Percentiles rank a stretch among this genome's conserved stretches.
These are phyloP conservation scores for Apteryx owenii DNA, from an alignment of 2,113 vertebrate species.

Conservation along the genomic window DNA sequence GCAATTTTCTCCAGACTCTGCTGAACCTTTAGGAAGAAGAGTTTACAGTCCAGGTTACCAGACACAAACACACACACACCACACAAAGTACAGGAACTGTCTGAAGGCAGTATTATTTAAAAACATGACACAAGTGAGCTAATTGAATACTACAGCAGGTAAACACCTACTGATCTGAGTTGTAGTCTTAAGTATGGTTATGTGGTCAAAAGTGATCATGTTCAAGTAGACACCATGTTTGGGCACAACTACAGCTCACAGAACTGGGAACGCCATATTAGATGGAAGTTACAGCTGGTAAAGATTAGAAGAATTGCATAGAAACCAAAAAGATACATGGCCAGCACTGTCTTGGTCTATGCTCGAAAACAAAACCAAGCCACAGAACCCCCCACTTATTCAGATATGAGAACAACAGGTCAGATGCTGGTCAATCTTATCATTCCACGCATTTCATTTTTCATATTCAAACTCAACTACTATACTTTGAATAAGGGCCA, in stretches of 20 bases:
- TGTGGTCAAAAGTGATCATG: neutral
- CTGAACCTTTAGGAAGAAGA: constrained; percentile 83
- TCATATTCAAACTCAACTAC: neutral
- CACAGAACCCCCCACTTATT: neutral
- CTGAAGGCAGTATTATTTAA: neutral
- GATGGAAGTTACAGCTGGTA: neutral
- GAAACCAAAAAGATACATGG: neutral
- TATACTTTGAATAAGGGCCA: neutral
- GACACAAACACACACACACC: neutral
- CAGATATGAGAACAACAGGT: neutral
- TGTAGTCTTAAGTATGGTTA: neutral
- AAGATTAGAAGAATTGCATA: neutral
- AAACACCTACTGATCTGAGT: neutral
- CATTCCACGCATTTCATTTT: neutral
- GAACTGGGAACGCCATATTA: neutral
- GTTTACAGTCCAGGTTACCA: neutral
- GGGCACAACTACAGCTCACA: neutral
- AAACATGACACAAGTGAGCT: neutral
- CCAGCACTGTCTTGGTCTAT: neutral
- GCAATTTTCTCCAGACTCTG: constrained; percentile 97
- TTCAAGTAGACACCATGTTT: neutral
- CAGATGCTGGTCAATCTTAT: neutral
- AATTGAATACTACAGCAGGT: neutral
- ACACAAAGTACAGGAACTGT: neutral
- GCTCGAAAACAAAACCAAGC: neutral